Conservation (phyloP, 2,113 vertebrate genomes). For the Catharus minimus region DNA sequence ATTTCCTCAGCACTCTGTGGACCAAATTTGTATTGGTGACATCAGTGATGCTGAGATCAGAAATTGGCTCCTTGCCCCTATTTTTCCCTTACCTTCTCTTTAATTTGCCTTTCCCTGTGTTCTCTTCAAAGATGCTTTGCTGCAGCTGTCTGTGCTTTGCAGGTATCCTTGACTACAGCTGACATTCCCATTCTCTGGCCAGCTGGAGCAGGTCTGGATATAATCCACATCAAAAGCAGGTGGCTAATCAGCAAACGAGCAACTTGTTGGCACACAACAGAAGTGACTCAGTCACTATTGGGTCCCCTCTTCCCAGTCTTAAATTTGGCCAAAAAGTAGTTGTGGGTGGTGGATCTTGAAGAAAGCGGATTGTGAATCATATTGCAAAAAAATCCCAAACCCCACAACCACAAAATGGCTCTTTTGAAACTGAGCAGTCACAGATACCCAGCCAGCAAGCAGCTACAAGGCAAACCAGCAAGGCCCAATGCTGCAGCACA, state of each 20-base stretch:
- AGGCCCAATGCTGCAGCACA: neutral
- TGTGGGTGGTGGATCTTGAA: neutral
- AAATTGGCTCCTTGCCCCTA: constrained; percentile 46
- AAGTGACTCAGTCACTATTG: neutral
- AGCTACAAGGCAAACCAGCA: neutral
- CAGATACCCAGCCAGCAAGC: neutral
- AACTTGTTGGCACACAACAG: constrained; percentile 16
- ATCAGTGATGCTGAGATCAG: constrained; percentile 57
- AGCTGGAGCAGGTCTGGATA: constrained; percentile 44
- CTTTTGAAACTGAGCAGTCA: neutral
- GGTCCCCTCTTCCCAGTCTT: neutral
- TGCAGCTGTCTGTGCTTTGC: constrained; percentile 33
- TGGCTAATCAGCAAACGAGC: neutral
- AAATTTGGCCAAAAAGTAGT: neutral
- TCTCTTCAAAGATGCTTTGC: constrained; percentile 3
- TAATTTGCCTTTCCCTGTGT: constrained; percentile 17
- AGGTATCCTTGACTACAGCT: constrained; percentile 70
- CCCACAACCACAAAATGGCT: neutral
- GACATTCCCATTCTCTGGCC: constrained; percentile 26
- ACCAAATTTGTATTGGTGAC: constrained; percentile 11
- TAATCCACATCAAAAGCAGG: constrained; percentile 44
- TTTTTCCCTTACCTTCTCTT: constrained; percentile 4
- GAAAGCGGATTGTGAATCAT: neutral
- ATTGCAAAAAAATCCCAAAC: neutral
- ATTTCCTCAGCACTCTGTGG: neutral